Percentiles rank a stretch among this genome's conserved stretches.
Conservation (phyloP, 2,888 invertebrate species). For the Molanna angustata region DNA sequence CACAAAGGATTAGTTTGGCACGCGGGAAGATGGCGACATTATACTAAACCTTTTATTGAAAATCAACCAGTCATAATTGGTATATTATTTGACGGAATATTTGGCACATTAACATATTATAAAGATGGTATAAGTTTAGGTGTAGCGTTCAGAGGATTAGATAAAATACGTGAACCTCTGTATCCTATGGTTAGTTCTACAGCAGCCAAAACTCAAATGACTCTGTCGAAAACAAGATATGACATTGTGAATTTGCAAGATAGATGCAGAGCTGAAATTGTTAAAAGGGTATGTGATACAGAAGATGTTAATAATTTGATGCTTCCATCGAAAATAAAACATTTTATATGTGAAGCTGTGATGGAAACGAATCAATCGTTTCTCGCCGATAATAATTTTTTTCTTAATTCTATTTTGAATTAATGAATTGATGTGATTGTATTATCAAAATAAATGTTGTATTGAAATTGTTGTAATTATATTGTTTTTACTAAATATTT, state of each 20-base stretch:
- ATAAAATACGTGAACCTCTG: slow-evolving; percentile 59
- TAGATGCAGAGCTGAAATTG: slow-evolving; percentile 61
- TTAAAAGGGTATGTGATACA: slow-evolving; percentile 51
- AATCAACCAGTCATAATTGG: slow-evolving; percentile 67
- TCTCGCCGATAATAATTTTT: slow-evolving; percentile 8
- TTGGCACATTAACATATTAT: slow-evolving; percentile 68
- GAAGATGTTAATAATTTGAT: slow-evolving; percentile 54
- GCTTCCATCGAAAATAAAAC: slow-evolving; percentile 57
- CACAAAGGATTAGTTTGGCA: slow-evolving; percentile 73
- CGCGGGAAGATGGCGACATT: slow-evolving; percentile 58
- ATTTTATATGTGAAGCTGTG: slow-evolving; percentile 56
- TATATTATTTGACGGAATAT: slow-evolving; percentile 64
- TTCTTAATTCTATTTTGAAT: not conserved
- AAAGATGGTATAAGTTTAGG: slow-evolving; percentile 68
- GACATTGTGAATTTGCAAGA: slow-evolving; percentile 68
- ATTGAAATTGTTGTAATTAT: not conserved
- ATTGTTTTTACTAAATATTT: too few species aligned
- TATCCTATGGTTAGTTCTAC: slow-evolving; percentile 71
- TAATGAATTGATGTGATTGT: not conserved
- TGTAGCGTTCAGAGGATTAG: slow-evolving; percentile 65
- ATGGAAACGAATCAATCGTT: slow-evolving; percentile 37
- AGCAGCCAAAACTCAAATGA: slow-evolving; percentile 73
- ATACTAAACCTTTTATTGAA: slow-evolving; percentile 66
- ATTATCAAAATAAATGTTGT: not conserved
- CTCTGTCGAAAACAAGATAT: slow-evolving; percentile 56